Evolutionary conservation across 2,113 vertebrate genomes (phyloP), one percentile per base, ranked within the genome.

Genomic region (Sander vitreus): DNA sequence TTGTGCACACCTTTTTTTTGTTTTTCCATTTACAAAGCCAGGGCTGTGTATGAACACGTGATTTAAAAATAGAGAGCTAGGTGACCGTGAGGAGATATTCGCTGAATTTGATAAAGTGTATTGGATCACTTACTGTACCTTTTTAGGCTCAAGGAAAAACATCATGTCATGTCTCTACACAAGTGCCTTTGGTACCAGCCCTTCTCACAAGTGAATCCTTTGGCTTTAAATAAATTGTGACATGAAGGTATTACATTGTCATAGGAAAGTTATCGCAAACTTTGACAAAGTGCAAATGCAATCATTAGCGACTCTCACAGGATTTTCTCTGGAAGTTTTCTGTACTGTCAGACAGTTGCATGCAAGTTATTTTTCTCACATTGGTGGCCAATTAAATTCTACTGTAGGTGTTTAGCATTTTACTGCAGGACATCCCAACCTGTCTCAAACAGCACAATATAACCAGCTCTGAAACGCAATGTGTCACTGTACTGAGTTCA

Each of bases 231-330:
- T 87, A 62, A 68, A 80, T 70, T 77, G 55, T 89, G 81, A 78
- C 79, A 79, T 23, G n/a, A 83, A 78, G 30, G 85, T 80, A 84
- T 88, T 75, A 81, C 33, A 55, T 58, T 58, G 71, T 80, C 69
- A 60, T 4, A 21, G 54, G 3, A 78, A 88, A 83, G 62, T 86
- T 88, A 86, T 58, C 39, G 33, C 57, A 81, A 86, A 89, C 65
- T 90, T 81, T 89, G 62, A 85, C 75, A 86, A 87, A 90, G 78
- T 78, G 54, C 62, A 85, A 84, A 84, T 73, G 47, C 78, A 89
- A 82, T 93, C 86, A 88, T 91, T 87, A 91, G 83, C 5, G 11
- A 69, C 85, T 91, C 81, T 91, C 68, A 9, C 65, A 77, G 85
- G 82, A 88, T 79, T 82, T 60, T 76, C 71, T 19, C 53, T 39